Evolutionary conservation across 2,888 invertebrate genomes (phyloP).

Genomic region (Synergus japonicus): DNA sequence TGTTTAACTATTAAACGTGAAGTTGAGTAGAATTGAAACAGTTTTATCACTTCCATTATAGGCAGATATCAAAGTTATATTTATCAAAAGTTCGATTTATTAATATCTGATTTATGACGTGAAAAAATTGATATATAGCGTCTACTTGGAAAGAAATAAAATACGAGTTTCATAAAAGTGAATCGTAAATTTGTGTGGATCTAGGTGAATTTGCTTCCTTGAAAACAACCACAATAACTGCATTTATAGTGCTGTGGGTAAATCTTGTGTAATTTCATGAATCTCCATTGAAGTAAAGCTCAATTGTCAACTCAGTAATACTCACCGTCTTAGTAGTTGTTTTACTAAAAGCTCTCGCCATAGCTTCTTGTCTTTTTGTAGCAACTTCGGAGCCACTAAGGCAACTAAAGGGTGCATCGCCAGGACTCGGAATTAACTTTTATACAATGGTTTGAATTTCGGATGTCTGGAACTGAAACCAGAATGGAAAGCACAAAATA

Average conservation of each 20-base stretch:
- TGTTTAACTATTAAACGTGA: no score
- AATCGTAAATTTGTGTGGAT: not conserved
- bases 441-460: not conserved
- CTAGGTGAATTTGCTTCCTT: not conserved
- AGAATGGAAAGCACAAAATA: not conserved
- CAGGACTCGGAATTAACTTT: not conserved
- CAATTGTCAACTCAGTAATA: not conserved
- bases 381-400: not conserved
- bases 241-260: not conserved
- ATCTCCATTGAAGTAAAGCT: constrained; percentile 31
- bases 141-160: not conserved
- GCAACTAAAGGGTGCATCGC: not conserved
- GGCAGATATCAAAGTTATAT: no score
- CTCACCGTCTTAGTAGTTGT: not conserved
- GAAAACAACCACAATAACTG: constrained; percentile 6
- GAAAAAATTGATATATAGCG: no score
- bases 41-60: no score
- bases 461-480: not conserved
- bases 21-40: no score
- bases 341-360: not conserved
- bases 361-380: not conserved
- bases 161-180: not conserved
- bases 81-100: no score
- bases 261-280: constrained; percentile 1
- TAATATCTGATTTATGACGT: no score